A percentile compares a stretch with the other conserved stretches of the same genome.
Evolutionary conservation across 1,140 invertebrate species (phyloP).

Genomic region (Dendroctonus valens): DNA sequence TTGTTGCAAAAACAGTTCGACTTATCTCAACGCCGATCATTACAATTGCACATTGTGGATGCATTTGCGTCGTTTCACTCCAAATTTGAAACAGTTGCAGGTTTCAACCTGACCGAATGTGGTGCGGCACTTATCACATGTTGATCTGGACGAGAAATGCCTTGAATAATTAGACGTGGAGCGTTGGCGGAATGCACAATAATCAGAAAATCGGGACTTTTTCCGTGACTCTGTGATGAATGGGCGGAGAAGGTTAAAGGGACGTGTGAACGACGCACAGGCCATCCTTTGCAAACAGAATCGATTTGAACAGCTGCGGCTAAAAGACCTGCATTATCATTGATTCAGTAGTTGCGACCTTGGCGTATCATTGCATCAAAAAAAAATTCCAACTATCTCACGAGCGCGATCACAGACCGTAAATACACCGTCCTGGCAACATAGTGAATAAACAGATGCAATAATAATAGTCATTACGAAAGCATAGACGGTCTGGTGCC

Average conservation of each 20-base stretch:
- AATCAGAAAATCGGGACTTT: too few relatives aligned
- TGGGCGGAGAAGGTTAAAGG: too few relatives aligned
- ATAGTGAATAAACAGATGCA: slow-evolving; percentile 24
- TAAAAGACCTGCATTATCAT: too few relatives aligned
- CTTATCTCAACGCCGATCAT: slow-evolving; percentile 6
- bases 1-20: too few relatives aligned
- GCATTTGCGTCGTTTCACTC: slow-evolving; percentile 15
- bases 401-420: slow-evolving; percentile 19
- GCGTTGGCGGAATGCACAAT: too few relatives aligned
- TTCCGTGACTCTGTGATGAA: too few relatives aligned
- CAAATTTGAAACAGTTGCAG: slow-evolving; percentile 14
- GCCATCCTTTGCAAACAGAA: too few relatives aligned
- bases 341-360: too few relatives aligned
- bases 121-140: slow-evolving; percentile 7
- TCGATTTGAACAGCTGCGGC: too few relatives aligned
- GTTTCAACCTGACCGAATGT: slow-evolving; percentile 10
- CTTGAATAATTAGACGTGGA: too few relatives aligned
- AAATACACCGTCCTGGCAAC: slow-evolving; percentile 24
- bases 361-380: background rate
- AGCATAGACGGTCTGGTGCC: slow-evolving; percentile 36
- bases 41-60: slow-evolving; percentile 7
- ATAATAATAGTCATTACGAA: slow-evolving; percentile 27
- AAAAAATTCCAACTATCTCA: slow-evolving; percentile 25
- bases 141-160: background rate
- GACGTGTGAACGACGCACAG: too few relatives aligned